Conservation (phyloP, 2,797 vertebrate species). For the Sebastes minor region DNA sequence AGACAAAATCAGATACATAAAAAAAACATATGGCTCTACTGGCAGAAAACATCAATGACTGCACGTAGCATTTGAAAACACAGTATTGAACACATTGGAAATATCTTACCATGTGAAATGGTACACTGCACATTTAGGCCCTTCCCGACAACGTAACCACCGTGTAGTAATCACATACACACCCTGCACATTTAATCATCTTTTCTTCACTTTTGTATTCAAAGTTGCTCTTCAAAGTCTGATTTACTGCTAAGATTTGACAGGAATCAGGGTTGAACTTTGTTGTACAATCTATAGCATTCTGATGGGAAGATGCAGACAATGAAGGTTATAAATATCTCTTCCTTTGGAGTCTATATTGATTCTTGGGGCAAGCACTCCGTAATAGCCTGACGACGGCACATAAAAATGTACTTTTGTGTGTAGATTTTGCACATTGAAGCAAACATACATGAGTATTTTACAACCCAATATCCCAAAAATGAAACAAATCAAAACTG, state of each 20-base stretch:
- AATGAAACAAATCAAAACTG: background rate
- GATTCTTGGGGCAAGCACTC: conserved; percentile 7
- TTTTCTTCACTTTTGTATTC: background rate
- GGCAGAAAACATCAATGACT: background rate
- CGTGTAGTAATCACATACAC: background rate
- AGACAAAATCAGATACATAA: background rate
- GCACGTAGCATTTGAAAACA: background rate
- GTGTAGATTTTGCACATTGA: background rate
- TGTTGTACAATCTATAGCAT: conserved; percentile 9
- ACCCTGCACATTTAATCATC: background rate
- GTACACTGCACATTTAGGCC: background rate
- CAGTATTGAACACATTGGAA: background rate
- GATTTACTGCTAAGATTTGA: conserved; percentile 25
- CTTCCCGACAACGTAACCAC: background rate
- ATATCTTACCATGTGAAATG: background rate
- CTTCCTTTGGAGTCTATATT: background rate
- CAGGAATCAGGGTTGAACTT: conserved; percentile 22
- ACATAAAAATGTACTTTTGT: background rate
- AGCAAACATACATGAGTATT: background rate
- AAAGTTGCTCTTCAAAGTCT: background rate
- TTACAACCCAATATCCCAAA: background rate
- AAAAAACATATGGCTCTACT: background rate
- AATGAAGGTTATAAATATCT: conserved; percentile 39
- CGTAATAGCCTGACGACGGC: background rate
- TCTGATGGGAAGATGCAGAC: conserved; percentile 30